These are phyloP conservation scores for Conger conger DNA, from an alignment of 2,113 vertebrate genomes.

Conservation along the genomic window DNA sequence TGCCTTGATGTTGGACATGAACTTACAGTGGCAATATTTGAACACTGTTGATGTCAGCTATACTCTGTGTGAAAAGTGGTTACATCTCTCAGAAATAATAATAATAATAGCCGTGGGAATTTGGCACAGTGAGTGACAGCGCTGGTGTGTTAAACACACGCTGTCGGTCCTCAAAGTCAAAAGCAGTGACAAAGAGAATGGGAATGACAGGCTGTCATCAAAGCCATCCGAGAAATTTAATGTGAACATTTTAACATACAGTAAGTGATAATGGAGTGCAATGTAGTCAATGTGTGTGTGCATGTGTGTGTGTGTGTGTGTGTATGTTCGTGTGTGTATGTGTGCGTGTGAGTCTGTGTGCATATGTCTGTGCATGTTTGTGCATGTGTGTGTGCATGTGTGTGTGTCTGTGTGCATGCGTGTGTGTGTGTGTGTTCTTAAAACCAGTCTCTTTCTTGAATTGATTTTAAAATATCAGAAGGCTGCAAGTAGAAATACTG, in stretches of 20 bases:
- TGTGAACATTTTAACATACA: neutral
- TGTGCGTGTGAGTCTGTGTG: too few species aligned
- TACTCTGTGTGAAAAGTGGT: neutral
- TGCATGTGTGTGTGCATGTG: neutral
- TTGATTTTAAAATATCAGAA: neutral
- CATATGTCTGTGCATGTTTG: neutral
- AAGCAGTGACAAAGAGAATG: neutral
- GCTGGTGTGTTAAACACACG: neutral
- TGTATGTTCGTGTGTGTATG: neutral
- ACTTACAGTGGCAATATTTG: neutral
- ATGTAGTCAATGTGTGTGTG: neutral
- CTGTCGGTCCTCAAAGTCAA: neutral
- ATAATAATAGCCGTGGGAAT: too few species aligned
- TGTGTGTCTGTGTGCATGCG: neutral
- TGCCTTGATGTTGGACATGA: neutral
- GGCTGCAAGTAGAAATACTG: neutral
- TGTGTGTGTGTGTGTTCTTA: neutral
- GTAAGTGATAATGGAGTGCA: neutral
- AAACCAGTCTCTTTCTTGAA: neutral
- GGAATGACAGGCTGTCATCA: neutral
- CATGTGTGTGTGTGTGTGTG: neutral
- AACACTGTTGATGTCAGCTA: neutral
- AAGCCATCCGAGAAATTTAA: neutral
- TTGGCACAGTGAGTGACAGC: neutral
- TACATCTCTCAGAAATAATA: neutral